A percentile compares a stretch with the other conserved stretches of the same genome.
These are phyloP conservation scores for Dasyurus viverrinus DNA, from an alignment of 2,113 vertebrate genomes.

Conservation along the genomic window DNA sequence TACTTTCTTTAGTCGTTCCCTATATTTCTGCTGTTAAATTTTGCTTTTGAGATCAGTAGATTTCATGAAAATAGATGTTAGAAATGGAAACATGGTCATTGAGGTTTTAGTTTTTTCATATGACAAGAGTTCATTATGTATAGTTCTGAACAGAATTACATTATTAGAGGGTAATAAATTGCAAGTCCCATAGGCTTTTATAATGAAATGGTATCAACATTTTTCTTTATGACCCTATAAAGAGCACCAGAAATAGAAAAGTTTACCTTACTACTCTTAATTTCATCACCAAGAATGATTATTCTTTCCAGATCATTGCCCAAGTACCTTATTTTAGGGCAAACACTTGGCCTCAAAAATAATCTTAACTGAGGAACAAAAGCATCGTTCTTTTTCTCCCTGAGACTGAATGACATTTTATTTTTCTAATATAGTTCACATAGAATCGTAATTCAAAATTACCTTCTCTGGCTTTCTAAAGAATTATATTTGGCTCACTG, in stretches of 20 bases:
- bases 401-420: neutral
- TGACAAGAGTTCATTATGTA: neutral
- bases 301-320: slow-evolving; percentile 22
- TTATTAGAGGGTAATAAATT: slow-evolving; percentile 25
- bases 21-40: neutral
- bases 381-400: neutral
- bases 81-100: slow-evolving; percentile 39
- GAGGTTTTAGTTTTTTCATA: slow-evolving; percentile 16
- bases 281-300: slow-evolving; percentile 27
- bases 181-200: neutral
- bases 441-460: slow-evolving; percentile 23
- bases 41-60: slow-evolving; percentile 21
- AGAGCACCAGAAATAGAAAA: slow-evolving; percentile 19
- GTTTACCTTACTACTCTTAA: neutral
- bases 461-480: neutral
- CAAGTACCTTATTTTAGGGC: slow-evolving; percentile 9
- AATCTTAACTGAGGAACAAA: slow-evolving; percentile 26
- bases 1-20: neutral
- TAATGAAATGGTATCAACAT: neutral
- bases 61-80: slow-evolving; percentile 41
- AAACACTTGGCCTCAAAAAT: neutral
- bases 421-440: neutral
- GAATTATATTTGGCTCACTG: neutral
- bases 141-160: neutral
- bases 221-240: neutral